Conservation (phyloP, 2,888 invertebrate genomes). For the Campopleginae sp. region DNA sequence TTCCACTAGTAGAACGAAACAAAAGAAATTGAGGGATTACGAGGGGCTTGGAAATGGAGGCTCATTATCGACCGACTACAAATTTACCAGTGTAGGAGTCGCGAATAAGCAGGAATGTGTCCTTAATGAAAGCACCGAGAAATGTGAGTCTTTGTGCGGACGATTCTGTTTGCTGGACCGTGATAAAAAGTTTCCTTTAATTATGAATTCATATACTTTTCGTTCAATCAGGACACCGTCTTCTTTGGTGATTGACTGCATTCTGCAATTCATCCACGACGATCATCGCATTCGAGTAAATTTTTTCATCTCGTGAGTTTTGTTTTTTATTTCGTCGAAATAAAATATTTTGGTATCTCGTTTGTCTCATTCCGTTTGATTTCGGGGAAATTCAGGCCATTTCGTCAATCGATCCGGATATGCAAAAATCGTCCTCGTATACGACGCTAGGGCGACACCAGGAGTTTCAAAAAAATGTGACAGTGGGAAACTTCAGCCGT, state of each 20-base stretch:
- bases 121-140: not conserved
- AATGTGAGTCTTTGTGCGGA: not conserved
- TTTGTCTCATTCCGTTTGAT: too few species aligned
- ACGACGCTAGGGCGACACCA: not conserved
- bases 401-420: not conserved
- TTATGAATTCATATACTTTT: not conserved
- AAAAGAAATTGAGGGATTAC: not conserved
- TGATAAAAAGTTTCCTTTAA: not conserved
- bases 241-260: not conserved
- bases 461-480: not conserved
- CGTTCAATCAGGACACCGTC: not conserved
- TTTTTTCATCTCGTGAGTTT: not conserved
- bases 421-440: not conserved
- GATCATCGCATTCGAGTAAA: not conserved
- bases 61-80: not conserved
- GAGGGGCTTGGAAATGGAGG: not conserved
- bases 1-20: not conserved
- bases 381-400: not conserved
- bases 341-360: not conserved
- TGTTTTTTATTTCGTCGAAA: not conserved
- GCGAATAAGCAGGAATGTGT: not conserved
- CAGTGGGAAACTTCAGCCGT: not conserved
- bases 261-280: not conserved
- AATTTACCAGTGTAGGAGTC: not conserved
- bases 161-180: not conserved